phyloP scores from a whole-genome alignment of 2,113 vertebrate species.

The Manacus vitellinus region DNA sequence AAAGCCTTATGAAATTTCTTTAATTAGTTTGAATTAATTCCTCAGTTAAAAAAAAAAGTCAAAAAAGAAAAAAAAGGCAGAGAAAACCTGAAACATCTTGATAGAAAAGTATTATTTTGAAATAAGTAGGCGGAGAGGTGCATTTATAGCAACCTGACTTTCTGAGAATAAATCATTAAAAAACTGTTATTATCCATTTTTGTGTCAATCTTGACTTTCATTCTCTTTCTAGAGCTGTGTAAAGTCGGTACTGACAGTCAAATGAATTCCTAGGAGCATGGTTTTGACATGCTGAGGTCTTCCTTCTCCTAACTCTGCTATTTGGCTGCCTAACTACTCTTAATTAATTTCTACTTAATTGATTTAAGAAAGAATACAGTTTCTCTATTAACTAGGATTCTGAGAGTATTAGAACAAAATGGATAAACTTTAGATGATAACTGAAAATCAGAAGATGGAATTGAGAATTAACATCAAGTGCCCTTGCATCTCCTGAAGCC shows the following conservation, averaged over 20 bases:
- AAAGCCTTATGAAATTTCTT: neutral
- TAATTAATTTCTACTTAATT: neutral
- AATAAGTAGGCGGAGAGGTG: neutral
- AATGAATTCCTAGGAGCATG: neutral
- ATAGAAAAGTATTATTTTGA: neutral
- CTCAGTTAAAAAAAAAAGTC: neutral
- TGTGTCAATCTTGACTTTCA: neutral
- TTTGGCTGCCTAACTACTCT: neutral
- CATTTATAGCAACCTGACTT: neutral
- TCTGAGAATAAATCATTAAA: neutral
- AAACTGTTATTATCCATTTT: neutral
- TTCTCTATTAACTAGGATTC: neutral
- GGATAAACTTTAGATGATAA: neutral
- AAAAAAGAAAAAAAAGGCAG: neutral
- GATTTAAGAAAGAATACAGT: neutral
- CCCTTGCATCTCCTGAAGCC: neutral
- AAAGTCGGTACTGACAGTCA: neutral
- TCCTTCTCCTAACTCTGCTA: neutral
- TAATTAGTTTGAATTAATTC: neutral
- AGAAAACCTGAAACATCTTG: neutral
- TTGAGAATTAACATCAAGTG: neutral
- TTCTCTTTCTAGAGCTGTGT: neutral
- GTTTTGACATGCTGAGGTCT: neutral
- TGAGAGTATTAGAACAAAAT: neutral
- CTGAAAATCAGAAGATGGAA: neutral